These are phyloP conservation scores for Dolichotis patagonum DNA, from an alignment of 2,113 vertebrate genomes.

Conservation along the genomic window DNA sequence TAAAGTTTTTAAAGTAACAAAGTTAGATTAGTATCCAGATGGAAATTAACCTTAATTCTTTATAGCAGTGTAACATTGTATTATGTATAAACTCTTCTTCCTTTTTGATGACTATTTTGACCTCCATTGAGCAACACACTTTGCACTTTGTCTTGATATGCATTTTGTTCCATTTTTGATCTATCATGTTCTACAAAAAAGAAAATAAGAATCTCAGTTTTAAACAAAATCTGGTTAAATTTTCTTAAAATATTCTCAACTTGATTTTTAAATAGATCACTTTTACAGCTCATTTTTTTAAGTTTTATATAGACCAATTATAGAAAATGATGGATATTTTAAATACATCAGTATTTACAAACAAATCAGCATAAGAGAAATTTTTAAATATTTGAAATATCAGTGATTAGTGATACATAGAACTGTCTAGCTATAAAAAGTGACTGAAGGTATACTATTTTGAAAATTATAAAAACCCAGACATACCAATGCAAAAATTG, in stretches of 20 bases:
- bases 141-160: neutral
- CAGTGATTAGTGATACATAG: neutral
- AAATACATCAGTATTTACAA: neutral
- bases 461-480: neutral
- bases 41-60: neutral
- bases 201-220: neutral
- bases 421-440: neutral
- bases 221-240: neutral
- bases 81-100: neutral
- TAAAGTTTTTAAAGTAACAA: neutral
- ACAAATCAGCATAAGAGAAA: neutral
- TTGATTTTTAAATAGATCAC: neutral
- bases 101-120: neutral
- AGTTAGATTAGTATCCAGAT: neutral
- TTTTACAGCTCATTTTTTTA: neutral
- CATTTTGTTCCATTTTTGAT: conserved; percentile 2
- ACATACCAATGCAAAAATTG: neutral
- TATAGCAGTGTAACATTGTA: neutral
- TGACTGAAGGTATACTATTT: neutral
- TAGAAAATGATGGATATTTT: neutral
- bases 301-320: neutral
- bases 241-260: neutral
- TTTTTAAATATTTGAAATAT: neutral
- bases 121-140: neutral
- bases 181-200: neutral